phyloP scores from a whole-genome alignment of 2,113 vertebrate species.

The Heterochromis multidens region DNA sequence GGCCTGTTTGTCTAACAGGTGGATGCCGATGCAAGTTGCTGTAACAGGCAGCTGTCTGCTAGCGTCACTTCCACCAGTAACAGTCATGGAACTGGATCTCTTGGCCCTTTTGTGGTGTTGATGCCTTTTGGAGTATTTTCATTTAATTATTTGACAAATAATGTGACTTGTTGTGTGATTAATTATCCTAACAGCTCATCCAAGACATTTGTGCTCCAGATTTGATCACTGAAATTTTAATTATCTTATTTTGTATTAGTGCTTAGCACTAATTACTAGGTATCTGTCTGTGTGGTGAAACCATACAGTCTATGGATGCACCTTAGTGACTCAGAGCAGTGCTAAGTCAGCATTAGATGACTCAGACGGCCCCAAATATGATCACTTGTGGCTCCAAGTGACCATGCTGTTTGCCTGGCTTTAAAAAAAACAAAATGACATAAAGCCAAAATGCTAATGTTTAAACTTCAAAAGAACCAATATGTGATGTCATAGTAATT shows the following conservation, averaged over 20 bases:
- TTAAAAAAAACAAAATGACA: background rate
- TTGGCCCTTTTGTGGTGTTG: background rate
- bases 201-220: background rate
- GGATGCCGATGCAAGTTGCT: background rate
- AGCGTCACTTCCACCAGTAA: background rate
- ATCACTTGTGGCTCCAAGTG: background rate
- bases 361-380: background rate
- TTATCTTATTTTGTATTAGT: background rate
- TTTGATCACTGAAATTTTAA: background rate
- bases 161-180: background rate
- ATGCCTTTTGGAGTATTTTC: too few species aligned
- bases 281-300: background rate
- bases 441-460: background rate
- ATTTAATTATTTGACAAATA: background rate
- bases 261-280: background rate
- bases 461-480: background rate
- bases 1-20: background rate
- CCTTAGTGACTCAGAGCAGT: rapidly evolving
- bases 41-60: background rate
- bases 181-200: background rate
- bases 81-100: too few species aligned
- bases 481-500: background rate
- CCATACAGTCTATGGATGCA: background rate
- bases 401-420: background rate
- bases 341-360: background rate